Base-by-base conservation (phyloP, 2,888 invertebrate species). In the Pecten maximus region DNA sequence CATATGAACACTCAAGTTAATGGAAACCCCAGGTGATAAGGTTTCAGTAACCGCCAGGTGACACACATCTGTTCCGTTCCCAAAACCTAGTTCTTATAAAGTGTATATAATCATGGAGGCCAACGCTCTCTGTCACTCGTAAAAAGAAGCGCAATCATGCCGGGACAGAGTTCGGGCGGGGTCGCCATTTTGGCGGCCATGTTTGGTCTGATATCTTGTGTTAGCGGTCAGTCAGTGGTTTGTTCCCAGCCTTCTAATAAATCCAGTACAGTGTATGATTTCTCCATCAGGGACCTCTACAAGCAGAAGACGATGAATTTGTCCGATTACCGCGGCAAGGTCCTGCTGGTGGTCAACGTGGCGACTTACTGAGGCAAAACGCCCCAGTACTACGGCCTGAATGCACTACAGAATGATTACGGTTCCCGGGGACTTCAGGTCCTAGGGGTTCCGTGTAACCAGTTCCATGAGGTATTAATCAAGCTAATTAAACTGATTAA, bases 281-380 rank as follows among this genome's bases (percentile, higher is more conserved):
- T 91, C 88, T 48, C 91, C 15, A 91, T 94, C 12, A 87, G 88
- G 28, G 93, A 94, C 87, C 91, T 94, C 0, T 91, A 92, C 74
- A 87, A 91, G 28, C 92, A 93, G 86, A 89, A 91, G 39, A 90
- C 93, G 28, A 92, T 94, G 16, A 91, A 93, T 40, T 87, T 94
- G 91, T 88, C 86, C 54, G 90, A 92, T 50, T 92, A 92, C 87
- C 91, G 93, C 23, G 94, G 94, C 50, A 93, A 95, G 91, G 92
- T 95, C 19, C 94, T 97, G 89, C 93, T 97, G 91, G 94, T 97
- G 16, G 97, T 97, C 87, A 97, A 97, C 92, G 97, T 97, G 60
- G 97, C 97, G 40, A 97, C 97, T 91, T 97, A 96, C 97, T 97
- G 97, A 97, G 97, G 96, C 50, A 96, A 96, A 92, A 97, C 97